Base-by-base conservation (phyloP, 2,888 invertebrate genomes). In the Clunio marinus region DNA sequence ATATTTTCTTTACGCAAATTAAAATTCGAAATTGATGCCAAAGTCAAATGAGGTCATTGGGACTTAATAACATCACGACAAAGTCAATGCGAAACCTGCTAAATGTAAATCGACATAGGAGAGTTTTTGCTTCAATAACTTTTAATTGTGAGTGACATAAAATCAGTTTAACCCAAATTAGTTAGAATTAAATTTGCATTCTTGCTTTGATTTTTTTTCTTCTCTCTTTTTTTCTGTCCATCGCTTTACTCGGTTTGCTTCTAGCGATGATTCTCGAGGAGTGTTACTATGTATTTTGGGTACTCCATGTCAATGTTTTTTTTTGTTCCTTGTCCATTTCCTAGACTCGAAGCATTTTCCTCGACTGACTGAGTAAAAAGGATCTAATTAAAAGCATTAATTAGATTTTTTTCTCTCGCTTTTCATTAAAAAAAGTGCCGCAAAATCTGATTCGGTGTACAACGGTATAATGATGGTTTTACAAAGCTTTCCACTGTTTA, bases 121-220 rank as follows among this genome's bases (percentile, higher is more conserved):
- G 41, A n/a, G 41, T 8, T 41, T n/a, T 13, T 15, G 60, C 60
- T 32, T n/a, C 37, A 60, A 60, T 60, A 22, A 35, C 37, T 22
- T 60, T 60, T 41, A 41, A 41, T 60, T 60, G 60, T 60, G 35
- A 60, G 24, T 60, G 60, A 60, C 60, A 60, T 41, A 24, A 60
- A 60, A 41, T 24, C 37, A 60, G 17, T 51, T 51, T 22, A 22
- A 17, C 51, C n/a, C 17, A 51, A 51, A 51, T 20, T 51, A 51
- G 51, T 51, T 41, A 20, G 51, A 51, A 17, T 20, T 2, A 51
- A 51, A 51, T 51, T 51, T 51, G 10, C 51, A 17, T 51, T 22
- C 20, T 51, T 51, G 51, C 15, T 45, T 22, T 51, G 32, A 4
- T 7, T 32, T 32, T 32, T 7, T n/a, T n/a, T n/a, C n/a, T n/a